Evolutionary conservation across 2,797 vertebrate species (phyloP).

Genomic region (Phalanger gymnotis): DNA sequence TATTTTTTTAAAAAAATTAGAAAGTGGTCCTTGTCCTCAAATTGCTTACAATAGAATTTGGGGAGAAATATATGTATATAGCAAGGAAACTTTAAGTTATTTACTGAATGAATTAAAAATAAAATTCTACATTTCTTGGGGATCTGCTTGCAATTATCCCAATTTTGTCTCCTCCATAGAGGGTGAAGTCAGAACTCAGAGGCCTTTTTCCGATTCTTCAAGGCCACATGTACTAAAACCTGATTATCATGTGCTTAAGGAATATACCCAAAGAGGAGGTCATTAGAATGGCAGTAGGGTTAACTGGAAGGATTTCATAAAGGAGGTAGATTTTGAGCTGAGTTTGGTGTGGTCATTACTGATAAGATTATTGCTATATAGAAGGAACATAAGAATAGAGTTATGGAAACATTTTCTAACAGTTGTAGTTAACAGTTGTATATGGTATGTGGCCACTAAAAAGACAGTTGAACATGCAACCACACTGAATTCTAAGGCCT

Average conservation of each 20-base stretch:
- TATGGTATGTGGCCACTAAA: not conserved
- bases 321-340: not conserved
- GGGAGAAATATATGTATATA: not conserved
- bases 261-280: not conserved
- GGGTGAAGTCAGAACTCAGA: not conserved
- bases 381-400: not conserved
- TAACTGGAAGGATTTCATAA: not conserved
- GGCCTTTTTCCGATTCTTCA: not conserved
- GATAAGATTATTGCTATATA: not conserved
- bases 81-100: not conserved
- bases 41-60: not conserved
- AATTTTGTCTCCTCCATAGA: not conserved
- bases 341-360: not conserved
- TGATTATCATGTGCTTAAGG: not conserved
- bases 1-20: not conserved
- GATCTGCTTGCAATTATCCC: not conserved
- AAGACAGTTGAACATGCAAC: not conserved
- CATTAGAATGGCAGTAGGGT: not conserved
- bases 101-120: not conserved
- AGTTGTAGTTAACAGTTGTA: not conserved
- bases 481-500: not conserved
- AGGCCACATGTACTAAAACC: not conserved
- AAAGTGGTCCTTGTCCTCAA: not conserved
- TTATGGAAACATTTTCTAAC: not conserved
- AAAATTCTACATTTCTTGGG: not conserved